Evolutionary conservation across 2,113 vertebrate genomes (phyloP), one percentile per base, ranked within the genome.

Genomic region (Trichomycterus rosablanca): DNA sequence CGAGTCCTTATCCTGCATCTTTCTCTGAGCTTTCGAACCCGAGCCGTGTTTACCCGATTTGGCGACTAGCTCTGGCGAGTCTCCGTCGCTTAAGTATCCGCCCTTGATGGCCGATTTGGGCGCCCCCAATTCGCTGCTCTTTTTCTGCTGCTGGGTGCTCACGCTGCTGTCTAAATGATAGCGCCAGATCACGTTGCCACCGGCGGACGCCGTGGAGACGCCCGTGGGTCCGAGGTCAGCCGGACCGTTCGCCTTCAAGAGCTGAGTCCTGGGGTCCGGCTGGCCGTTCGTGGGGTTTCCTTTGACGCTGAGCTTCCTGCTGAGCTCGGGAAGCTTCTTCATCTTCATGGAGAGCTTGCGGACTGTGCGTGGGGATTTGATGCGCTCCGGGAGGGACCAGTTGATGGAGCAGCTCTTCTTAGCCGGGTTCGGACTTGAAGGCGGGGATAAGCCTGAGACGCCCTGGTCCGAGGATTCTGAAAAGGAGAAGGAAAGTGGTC

Each of bases 311-410:
- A 95, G 83, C 71, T 97, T 98, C 34, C 94, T 86, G 72, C 96
- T 97, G 10, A 99, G 89, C 67, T 98, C 96, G 11, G 96, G 96
- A 46, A 98, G 88, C 68, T 89, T 97, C 78, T 93, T 98, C 93
- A 99, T 99, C 81, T 92, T 97, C 91, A 97, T 97, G 32, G 95
- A 99, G 71, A 99, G 90, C 75, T 99, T 99, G 66, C 96, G 88
- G 54, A 99, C 94, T 0, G 94, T 99, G 63, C 91, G 88, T 1
- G 96, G 96, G 66, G 96, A 99, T 78, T 97, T 98, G 72, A 99
- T 97, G 87, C 90, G 97, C 70, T 99, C 96, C 1, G 93, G 95
- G 45, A 99, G 93, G 67, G 94, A 91, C 96, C 96, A 98, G 78
- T 89, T 97, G 77, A 97, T 91, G 16, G 93, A 89, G 68, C 88